A percentile compares a stretch with the other conserved stretches of the same genome.
phyloP scores from a whole-genome alignment of 2,888 invertebrate genomes.

The Theristus sp. region DNA sequence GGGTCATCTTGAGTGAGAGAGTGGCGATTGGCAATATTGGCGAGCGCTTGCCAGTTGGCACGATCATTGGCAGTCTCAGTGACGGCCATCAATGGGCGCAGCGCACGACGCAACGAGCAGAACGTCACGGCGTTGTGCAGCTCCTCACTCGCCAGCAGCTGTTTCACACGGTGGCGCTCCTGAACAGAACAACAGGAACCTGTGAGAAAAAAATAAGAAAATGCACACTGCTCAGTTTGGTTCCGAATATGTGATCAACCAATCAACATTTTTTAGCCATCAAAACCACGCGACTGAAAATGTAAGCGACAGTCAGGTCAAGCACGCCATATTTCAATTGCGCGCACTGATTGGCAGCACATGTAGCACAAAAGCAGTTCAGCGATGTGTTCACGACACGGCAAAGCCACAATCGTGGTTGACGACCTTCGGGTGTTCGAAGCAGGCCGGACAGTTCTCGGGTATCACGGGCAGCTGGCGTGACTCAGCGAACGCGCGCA shows the following conservation, averaged over 20 bases:
- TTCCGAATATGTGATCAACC: no score
- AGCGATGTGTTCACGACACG: no score
- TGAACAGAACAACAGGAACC: constrained; percentile 16
- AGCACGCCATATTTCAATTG: no score
- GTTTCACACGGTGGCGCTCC: constrained; percentile 45
- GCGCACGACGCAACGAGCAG: neutral
- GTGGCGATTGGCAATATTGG: no score
- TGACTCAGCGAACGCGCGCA: constrained; percentile 53
- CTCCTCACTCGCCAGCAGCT: constrained; percentile 43
- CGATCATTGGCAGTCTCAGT: no score
- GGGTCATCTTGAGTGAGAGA: no score
- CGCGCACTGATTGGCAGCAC: no score
- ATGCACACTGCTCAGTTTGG: neutral
- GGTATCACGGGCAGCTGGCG: constrained; percentile 52
- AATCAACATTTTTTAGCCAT: no score
- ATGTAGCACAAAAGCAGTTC: no score
- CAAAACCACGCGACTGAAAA: no score
- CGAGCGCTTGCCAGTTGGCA: no score
- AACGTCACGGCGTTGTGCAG: neutral
- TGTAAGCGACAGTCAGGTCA: no score
- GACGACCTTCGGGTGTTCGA: constrained; percentile 15
- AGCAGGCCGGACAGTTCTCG: constrained; percentile 41
- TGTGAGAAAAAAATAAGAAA: neutral
- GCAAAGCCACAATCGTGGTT: neutral
- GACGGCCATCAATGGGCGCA: neutral